phyloP scores from a whole-genome alignment of 2,797 vertebrate species.

The Catharus ustulatus region DNA sequence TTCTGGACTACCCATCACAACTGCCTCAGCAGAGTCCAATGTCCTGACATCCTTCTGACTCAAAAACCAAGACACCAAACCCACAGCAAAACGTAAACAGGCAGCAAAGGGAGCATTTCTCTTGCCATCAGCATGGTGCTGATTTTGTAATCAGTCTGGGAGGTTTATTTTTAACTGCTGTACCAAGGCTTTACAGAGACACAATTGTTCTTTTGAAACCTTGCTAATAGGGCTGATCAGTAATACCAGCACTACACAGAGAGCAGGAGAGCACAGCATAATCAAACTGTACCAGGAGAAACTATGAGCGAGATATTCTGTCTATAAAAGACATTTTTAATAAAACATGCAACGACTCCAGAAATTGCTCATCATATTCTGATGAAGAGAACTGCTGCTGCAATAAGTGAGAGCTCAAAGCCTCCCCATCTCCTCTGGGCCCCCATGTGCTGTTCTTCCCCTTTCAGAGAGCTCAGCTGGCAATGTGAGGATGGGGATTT shows the following conservation, averaged over 20 bases:
- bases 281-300: constrained; percentile 19
- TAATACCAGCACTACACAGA: constrained; percentile 43
- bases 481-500: constrained; percentile 3
- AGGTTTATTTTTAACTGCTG: constrained; percentile 51
- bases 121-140: background rate
- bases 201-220: constrained; percentile 58
- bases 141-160: constrained; percentile 32
- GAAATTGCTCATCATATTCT: constrained; percentile 21
- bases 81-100: background rate
- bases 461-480: background rate
- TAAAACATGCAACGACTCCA: constrained; percentile 49
- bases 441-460: background rate
- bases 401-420: background rate
- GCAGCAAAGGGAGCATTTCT: background rate
- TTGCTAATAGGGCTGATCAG: constrained; percentile 35
- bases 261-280: constrained; percentile 2
- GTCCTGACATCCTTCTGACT: background rate
- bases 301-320: constrained; percentile 5
- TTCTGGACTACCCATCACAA: background rate
- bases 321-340: constrained; percentile 44
- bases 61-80: background rate
- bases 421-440: background rate
- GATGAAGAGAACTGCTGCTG: background rate
- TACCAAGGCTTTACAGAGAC: constrained; percentile 45
- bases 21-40: background rate